Evolutionary conservation across 2,888 invertebrate species (phyloP), one percentile per base, ranked within the genome.

Genomic region (Andrena haemorrhoa): DNA sequence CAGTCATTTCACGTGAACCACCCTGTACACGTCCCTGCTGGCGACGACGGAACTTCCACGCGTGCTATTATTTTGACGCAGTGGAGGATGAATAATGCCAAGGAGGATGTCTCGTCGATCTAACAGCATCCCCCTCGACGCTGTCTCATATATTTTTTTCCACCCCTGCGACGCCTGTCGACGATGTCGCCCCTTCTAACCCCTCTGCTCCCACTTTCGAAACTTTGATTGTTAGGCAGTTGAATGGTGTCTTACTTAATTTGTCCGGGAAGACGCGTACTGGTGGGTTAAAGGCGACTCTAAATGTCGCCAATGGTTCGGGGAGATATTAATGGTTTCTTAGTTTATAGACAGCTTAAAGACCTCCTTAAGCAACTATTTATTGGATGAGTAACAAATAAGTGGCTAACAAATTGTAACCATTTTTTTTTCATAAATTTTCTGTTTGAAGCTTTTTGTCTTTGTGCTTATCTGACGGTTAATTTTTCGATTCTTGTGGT

Each of bases 21-120:
- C 8, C 29, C 10, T 12, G n/a, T 26, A 35, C 29, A 33, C n/a
- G 10, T 20, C 12, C 6, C 10, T 23, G 16, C 10, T 65, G 33
- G 35, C 64, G 26, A 61, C 76, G 70, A 63, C 77, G 77, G 80
- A 83, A 84, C 79, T 86, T 88, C 86, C 86, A 86, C 86, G 86
- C 74, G 78, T 75, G 69, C 84, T 88, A 90, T 92, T 92, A 91
- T 91, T 91, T 90, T 88, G 81, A 88, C 86, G 88, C 89, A 89
- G 90, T 89, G 89, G 83, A 84, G 90, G 82, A 89, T 90, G 89
- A 92, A 90, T 90, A 90, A 91, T 91, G 87, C 78, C 78, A 63
- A 63, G 75, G 63, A 75, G 64, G 56, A 83, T 73, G 78, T 66
- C 56, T 71, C 41, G 41, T 56, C 72, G 74, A 69, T 35, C 60